Evolutionary conservation across 92 coral and sea anemone genomes (phyloP).

Genomic region (Meandrina meandrites): DNA sequence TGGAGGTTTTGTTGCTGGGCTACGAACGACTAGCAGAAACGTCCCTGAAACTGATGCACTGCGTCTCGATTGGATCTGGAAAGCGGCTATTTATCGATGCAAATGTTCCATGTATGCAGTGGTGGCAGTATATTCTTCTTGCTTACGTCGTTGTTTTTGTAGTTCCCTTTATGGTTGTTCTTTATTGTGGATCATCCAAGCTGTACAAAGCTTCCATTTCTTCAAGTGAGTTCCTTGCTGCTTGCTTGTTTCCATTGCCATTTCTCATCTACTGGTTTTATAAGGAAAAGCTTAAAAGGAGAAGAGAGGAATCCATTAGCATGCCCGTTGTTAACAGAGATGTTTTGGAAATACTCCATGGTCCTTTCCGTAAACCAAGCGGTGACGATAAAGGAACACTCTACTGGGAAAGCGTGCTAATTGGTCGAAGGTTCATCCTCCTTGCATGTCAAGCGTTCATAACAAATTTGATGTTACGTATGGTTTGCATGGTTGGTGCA

Average conservation of each 20-base stretch:
- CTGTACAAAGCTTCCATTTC: constrained; percentile 31
- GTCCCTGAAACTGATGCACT: constrained; percentile 45
- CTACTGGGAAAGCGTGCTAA: constrained; percentile 70
- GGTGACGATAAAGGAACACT: constrained; percentile 47
- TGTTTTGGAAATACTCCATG: constrained; percentile 56
- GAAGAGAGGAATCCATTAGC: not conserved
- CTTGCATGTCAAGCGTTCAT: constrained; percentile 47
- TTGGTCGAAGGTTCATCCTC: constrained; percentile 59
- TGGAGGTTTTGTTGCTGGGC: constrained; percentile 55
- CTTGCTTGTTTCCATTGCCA: constrained; percentile 61
- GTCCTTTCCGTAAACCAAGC: constrained; percentile 57
- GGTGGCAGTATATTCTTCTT: constrained; percentile 61
- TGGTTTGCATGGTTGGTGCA: constrained; percentile 42
- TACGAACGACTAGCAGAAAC: constrained; percentile 62
- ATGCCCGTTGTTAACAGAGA: constrained; percentile 19
- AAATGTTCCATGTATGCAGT: constrained; percentile 55
- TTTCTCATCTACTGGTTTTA: constrained; percentile 54
- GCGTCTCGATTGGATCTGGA: constrained; percentile 33
- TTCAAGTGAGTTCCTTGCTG: constrained; percentile 48
- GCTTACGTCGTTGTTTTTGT: constrained; percentile 45
- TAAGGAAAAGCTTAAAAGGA: not conserved
- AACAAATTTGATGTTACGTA: constrained; percentile 46
- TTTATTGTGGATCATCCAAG: constrained; percentile 56
- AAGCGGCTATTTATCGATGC: constrained; percentile 54
- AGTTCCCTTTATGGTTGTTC: constrained; percentile 53